A percentile compares a stretch with the other conserved stretches of the same genome.
Evolutionary conservation across 2,888 invertebrate genomes (phyloP).

Genomic region (Tachina grossa): DNA sequence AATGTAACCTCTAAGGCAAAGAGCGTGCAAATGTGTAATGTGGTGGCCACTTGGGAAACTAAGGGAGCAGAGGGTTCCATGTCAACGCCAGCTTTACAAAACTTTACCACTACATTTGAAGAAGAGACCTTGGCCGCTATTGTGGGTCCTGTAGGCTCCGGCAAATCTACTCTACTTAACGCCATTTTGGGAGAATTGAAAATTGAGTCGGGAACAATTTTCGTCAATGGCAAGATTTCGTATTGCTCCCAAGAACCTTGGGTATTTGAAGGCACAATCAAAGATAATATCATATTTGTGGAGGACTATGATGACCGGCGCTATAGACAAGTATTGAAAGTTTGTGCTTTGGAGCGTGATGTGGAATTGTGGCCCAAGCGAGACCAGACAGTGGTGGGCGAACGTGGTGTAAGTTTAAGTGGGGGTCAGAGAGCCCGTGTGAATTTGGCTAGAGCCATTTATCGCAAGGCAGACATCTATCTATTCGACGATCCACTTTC

Average conservation of each 20-base stretch:
- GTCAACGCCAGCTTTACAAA: constrained; percentile 81
- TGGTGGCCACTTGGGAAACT: constrained; percentile 84
- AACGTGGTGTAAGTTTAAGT: constrained; percentile 88
- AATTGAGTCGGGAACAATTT: constrained; percentile 85
- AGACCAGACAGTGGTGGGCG: constrained; percentile 84
- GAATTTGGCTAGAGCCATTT: constrained; percentile 88
- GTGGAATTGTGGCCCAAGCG: constrained; percentile 85
- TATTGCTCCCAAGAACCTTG: constrained; percentile 93
- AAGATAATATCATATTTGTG: constrained; percentile 97
- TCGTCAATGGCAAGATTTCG: constrained; percentile 86
- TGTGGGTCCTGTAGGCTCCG: constrained; percentile 89
- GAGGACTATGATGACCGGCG: constrained; percentile 85
- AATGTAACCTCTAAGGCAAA: constrained; percentile 75
- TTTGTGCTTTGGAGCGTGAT: constrained; percentile 86
- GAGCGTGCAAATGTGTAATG: constrained; percentile 82
- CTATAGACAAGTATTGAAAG: constrained; percentile 83
- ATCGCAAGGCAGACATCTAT: constrained; percentile 89
- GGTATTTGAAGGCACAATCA: constrained; percentile 90
- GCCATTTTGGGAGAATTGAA: constrained; percentile 89
- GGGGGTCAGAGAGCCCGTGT: constrained; percentile 90
- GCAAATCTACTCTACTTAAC: constrained; percentile 89
- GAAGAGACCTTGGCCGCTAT: constrained; percentile 82
- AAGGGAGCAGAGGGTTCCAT: constrained; percentile 76
- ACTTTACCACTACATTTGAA: constrained; percentile 82
- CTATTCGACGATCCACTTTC: constrained; percentile 90